Evolutionary conservation across 2,888 invertebrate species (phyloP).

Genomic region (Operophtera brumata): DNA sequence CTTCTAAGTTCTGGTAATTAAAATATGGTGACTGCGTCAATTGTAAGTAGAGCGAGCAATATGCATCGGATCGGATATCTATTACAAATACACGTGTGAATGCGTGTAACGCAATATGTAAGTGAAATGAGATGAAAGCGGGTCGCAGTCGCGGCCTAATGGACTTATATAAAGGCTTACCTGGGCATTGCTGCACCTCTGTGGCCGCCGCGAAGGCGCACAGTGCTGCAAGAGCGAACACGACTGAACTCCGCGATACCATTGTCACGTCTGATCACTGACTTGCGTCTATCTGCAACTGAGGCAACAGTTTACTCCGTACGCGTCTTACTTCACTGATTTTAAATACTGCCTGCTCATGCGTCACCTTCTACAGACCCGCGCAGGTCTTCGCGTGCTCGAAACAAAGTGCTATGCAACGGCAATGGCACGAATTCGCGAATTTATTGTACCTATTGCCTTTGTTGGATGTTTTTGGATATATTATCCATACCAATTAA

Average conservation of each 20-base stretch:
- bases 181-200: conserved; percentile 61
- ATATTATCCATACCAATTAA: background rate
- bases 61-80: background rate
- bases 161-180: conserved; percentile 59
- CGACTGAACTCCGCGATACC: conserved; percentile 53
- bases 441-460: conserved; percentile 2
- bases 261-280: conserved; percentile 51
- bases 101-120: conserved; percentile 17
- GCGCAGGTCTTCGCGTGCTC: conserved; percentile 4
- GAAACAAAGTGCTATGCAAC: conserved; percentile 10
- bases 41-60: background rate
- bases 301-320: conserved; percentile 1
- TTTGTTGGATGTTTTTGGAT: conserved; percentile 2
- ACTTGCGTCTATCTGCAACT: conserved; percentile 3
- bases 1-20: background rate
- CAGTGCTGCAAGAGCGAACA: conserved; percentile 47
- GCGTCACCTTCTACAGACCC: conserved; percentile 3
- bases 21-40: background rate
- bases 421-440: conserved; percentile 9
- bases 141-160: conserved; percentile 45
- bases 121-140: conserved; percentile 51
- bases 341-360: conserved; percentile 11
- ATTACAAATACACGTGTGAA: conserved; percentile 5
- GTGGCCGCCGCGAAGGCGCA: conserved; percentile 54
- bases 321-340: conserved; percentile 8